phyloP scores from a whole-genome alignment of 2,113 vertebrate species.

The Gymnobelideus leadbeateri region DNA sequence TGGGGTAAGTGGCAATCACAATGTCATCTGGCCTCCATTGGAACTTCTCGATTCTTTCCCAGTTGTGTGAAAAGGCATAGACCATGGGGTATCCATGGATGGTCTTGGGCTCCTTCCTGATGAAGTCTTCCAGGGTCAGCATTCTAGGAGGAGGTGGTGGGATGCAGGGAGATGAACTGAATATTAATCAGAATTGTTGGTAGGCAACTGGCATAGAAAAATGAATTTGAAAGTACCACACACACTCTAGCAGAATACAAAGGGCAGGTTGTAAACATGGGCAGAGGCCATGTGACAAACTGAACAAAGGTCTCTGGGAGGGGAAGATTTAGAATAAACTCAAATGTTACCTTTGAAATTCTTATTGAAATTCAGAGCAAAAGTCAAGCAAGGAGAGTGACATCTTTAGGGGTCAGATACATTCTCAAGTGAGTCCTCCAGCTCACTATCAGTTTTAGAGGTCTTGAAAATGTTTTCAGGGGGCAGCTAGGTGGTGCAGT shows the following conservation, averaged over 20 bases:
- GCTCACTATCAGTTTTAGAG: background rate
- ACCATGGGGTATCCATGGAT: slow-evolving; percentile 77
- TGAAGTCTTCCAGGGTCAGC: background rate
- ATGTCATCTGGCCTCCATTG: slow-evolving; percentile 82
- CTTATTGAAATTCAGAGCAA: slow-evolving; percentile 37
- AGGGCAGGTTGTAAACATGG: background rate
- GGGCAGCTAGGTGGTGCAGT: background rate
- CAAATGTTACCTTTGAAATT: background rate
- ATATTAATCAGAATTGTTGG: slow-evolving; percentile 12
- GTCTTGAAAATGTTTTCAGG: background rate
- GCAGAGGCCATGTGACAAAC: background rate
- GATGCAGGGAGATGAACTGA: background rate
- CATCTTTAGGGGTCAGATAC: background rate
- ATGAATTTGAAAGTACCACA: background rate
- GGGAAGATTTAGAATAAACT: background rate
- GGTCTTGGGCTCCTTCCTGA: slow-evolving; percentile 67
- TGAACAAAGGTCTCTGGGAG: slow-evolving; percentile 60
- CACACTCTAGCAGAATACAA: slow-evolving; percentile 29
- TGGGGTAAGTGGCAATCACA: slow-evolving; percentile 82
- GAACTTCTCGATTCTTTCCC: slow-evolving; percentile 78
- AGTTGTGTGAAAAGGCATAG: slow-evolving; percentile 70
- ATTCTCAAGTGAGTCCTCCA: background rate
- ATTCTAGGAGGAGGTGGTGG: slow-evolving; percentile 62
- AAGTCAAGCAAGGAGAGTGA: background rate
- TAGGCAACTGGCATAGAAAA: background rate